These are phyloP conservation scores for Lasioglossum calceatum DNA, from an alignment of 2,888 invertebrate genomes.

Conservation along the genomic window DNA sequence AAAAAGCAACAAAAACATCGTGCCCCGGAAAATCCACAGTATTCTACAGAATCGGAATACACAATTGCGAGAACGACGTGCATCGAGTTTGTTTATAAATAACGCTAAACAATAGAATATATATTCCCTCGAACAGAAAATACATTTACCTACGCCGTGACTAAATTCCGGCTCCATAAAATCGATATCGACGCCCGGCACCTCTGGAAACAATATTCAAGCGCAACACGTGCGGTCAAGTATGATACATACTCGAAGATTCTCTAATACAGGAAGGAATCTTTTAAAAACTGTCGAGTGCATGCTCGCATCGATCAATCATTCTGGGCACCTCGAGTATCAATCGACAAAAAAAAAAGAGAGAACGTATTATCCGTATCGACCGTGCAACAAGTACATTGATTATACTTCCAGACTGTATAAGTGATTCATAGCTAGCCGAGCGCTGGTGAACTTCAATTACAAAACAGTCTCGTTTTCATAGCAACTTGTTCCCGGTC, in stretches of 20 bases:
- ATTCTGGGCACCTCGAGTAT: slow-evolving; percentile 5
- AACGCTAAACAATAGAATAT: not conserved
- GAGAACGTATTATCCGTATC: slow-evolving; percentile 44
- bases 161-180: not conserved
- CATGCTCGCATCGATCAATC: slow-evolving; percentile 50
- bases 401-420: slow-evolving; percentile 53
- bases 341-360: slow-evolving; percentile 25
- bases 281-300: slow-evolving; percentile 40
- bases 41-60: not conserved
- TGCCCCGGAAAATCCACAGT: not conserved
- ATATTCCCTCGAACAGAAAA: not conserved
- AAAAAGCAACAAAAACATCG: not conserved
- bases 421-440: slow-evolving; percentile 42
- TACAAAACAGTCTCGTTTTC: slow-evolving; percentile 35
- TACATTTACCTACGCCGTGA: not conserved
- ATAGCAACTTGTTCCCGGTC: not conserved
- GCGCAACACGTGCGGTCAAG: slow-evolving; percentile 29
- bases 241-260: slow-evolving; percentile 5
- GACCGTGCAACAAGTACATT: slow-evolving; percentile 54
- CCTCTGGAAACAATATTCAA: slow-evolving; percentile 8
- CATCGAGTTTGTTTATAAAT: not conserved
- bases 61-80: not conserved
- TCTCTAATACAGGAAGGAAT: slow-evolving; percentile 1
- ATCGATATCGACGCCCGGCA: not conserved
- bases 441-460: slow-evolving; percentile 29